phyloP scores from a whole-genome alignment of 2,797 vertebrate species.

The Ctenosaura bakeri region DNA sequence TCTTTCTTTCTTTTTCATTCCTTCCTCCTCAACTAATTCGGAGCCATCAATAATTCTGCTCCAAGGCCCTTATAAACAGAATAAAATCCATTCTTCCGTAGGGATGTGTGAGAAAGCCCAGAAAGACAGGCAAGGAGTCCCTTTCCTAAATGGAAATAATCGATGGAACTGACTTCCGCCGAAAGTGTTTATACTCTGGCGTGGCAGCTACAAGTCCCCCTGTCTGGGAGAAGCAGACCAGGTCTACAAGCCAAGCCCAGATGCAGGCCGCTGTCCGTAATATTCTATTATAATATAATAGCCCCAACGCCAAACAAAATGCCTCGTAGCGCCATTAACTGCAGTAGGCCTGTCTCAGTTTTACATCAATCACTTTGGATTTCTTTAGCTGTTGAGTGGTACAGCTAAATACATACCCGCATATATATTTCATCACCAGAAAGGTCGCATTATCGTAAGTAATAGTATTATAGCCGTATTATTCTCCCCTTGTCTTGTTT shows the following conservation, averaged over 20 bases:
- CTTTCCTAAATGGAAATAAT: background rate
- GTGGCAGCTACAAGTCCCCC: background rate
- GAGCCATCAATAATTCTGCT: background rate
- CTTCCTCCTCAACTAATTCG: background rate
- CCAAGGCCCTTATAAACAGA: fast-evolving
- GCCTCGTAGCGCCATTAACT: background rate
- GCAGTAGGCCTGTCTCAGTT: background rate
- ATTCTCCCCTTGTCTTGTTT: background rate
- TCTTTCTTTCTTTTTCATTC: too few species aligned
- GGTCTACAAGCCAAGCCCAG: background rate
- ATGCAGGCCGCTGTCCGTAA: background rate
- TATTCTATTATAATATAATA: background rate
- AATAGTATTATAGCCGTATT: too few species aligned
- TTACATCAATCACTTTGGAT: background rate
- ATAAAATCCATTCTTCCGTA: background rate
- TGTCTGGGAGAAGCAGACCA: too few species aligned
- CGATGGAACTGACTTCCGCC: background rate
- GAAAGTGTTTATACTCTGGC: too few species aligned
- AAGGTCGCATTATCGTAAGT: background rate
- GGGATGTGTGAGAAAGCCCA: background rate
- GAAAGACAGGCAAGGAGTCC: background rate
- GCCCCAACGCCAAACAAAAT: background rate
- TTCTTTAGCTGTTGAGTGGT: background rate
- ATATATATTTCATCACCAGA: background rate
- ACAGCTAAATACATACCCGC: background rate